These are phyloP conservation scores for Strix uralensis DNA, from an alignment of 2,113 vertebrate species.

Conservation along the genomic window DNA sequence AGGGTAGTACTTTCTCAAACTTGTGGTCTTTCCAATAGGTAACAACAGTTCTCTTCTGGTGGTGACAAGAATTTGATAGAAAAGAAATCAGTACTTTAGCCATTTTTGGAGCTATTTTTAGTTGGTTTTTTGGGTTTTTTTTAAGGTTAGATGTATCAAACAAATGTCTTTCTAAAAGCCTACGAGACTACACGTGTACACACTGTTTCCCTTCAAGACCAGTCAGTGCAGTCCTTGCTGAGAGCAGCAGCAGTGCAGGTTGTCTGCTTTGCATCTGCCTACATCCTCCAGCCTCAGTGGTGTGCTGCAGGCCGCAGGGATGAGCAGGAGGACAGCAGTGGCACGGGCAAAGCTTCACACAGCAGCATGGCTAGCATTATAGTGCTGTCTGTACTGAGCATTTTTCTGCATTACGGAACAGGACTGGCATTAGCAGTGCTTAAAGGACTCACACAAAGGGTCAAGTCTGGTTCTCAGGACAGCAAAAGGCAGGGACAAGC, in stretches of 20 bases:
- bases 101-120: not conserved
- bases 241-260: not conserved
- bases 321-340: not conserved
- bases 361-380: accelerated
- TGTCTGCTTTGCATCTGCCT: not conserved
- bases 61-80: not conserved
- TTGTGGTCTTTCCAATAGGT: not conserved
- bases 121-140: not conserved
- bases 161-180: not conserved
- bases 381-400: not conserved
- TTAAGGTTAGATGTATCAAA: not conserved
- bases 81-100: not conserved
- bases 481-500: not conserved
- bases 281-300: accelerated
- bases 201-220: not conserved
- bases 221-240: too few relatives aligned
- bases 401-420: not conserved
- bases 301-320: accelerated
- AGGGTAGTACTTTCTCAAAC: not conserved
- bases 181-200: too few relatives aligned
- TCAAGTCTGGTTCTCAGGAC: not conserved
- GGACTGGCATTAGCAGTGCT: not conserved
- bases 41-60: not conserved
- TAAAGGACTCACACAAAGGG: not conserved
- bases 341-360: accelerated